Conservation (phyloP, 2,113 vertebrate species). For the Uria lomvia region DNA sequence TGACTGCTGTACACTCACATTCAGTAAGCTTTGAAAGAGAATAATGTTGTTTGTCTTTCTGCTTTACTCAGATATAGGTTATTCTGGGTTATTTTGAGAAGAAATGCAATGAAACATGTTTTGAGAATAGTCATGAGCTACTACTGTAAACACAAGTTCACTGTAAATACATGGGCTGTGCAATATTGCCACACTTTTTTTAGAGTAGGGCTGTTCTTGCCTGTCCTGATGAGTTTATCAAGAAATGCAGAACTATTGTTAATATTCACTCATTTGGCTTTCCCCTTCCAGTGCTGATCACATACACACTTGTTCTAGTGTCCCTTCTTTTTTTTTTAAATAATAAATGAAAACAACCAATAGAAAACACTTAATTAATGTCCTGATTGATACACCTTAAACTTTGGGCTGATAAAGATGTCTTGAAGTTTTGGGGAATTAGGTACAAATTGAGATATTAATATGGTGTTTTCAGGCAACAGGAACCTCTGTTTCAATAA, state of each 20-base stretch:
- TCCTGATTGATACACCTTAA: not conserved
- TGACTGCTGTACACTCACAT: not conserved
- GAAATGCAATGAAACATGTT: not conserved
- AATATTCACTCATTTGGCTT: not conserved
- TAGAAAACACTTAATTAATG: not conserved
- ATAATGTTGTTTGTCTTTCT: not conserved
- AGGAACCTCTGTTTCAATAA: not conserved
- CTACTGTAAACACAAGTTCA: not conserved
- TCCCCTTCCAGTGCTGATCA: not conserved
- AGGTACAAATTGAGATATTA: not conserved
- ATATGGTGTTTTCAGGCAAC: not conserved
- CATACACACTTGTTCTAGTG: not conserved
- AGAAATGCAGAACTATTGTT: not conserved
- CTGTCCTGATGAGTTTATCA: not conserved
- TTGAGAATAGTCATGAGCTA: not conserved
- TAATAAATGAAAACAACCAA: not conserved
- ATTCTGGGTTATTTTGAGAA: not conserved
- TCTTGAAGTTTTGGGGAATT: not conserved
- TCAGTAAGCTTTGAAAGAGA: not conserved
- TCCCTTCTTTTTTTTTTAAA: not conserved
- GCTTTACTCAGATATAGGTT: not conserved
- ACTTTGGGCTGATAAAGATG: not conserved
- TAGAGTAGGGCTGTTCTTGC: not conserved
- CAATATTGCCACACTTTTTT: not conserved
- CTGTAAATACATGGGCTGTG: not conserved